A percentile compares a stretch with the other conserved stretches of the same genome.
phyloP scores from a whole-genome alignment of 1,140 invertebrate genomes.

The Heliconius hermathena region DNA sequence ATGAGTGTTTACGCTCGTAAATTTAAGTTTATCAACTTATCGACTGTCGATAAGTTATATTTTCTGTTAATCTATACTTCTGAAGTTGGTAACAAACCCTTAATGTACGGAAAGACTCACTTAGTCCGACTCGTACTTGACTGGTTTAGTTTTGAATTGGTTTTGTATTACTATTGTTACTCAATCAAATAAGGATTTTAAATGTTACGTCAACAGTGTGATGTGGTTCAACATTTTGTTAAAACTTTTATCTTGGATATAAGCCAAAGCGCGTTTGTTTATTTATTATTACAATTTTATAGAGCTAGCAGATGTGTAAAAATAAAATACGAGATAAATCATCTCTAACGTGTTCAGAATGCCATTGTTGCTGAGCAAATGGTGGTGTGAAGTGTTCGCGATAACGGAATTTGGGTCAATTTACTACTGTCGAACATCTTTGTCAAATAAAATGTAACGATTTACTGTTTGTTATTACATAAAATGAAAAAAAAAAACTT shows the following conservation, averaged over 20 bases:
- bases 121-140: too few relatives aligned
- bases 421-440: not conserved
- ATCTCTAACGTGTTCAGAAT: slow-evolving; percentile 37
- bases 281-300: slow-evolving; percentile 73
- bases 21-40: too few relatives aligned
- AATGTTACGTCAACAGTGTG: slow-evolving; percentile 41
- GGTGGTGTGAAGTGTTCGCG: not conserved
- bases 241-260: slow-evolving; percentile 56
- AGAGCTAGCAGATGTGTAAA: slow-evolving; percentile 58
- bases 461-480: too few relatives aligned
- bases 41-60: too few relatives aligned
- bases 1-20: too few relatives aligned
- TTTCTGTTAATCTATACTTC: too few relatives aligned
- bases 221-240: slow-evolving; percentile 46
- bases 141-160: too few relatives aligned
- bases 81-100: too few relatives aligned
- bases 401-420: not conserved
- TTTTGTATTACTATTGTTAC: too few relatives aligned
- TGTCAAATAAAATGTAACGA: not conserved
- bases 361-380: slow-evolving; percentile 37
- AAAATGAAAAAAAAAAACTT: too few relatives aligned
- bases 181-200: slow-evolving; percentile 16
- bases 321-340: slow-evolving; percentile 56
- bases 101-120: too few relatives aligned
- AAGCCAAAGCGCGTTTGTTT: slow-evolving; percentile 59